Conservation (phyloP, 2,797 vertebrate genomes). For the Mormyrus proboscirostris region DNA sequence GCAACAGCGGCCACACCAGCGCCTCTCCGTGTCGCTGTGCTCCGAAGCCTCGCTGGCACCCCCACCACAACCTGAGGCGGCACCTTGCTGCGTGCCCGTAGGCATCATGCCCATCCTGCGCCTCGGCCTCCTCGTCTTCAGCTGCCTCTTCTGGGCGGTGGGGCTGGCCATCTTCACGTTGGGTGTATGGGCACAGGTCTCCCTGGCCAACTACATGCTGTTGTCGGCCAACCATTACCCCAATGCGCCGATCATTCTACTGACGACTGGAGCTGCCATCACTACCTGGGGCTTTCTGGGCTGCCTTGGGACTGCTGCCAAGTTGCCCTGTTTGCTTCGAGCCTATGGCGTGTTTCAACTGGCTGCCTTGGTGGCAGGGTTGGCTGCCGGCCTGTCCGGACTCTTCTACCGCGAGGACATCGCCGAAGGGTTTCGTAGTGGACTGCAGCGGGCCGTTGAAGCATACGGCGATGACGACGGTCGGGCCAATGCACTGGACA, state of each 20-base stretch:
- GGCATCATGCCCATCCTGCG: conserved; percentile 75
- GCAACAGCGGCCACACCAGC: conserved; percentile 44
- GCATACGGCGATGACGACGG: conserved; percentile 72
- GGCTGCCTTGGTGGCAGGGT: conserved; percentile 61
- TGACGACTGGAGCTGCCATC: conserved; percentile 65
- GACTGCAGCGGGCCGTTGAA: conserved; percentile 66
- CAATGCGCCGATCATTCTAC: conserved; percentile 68
- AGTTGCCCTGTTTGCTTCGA: conserved; percentile 68
- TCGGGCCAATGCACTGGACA: conserved; percentile 70
- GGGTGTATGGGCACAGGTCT: conserved; percentile 77
- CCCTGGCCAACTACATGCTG: conserved; percentile 70
- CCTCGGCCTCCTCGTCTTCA: conserved; percentile 75
- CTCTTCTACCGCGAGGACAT: conserved; percentile 75
- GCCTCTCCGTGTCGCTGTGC: conserved; percentile 55
- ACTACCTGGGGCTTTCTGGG: conserved; percentile 82
- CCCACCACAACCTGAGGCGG: conserved; percentile 48
- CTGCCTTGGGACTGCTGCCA: conserved; percentile 76
- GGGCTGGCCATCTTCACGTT: conserved; percentile 76
- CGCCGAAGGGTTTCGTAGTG: conserved; percentile 72
- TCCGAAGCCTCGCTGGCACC: conserved; percentile 63
- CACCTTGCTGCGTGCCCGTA: conserved; percentile 54
- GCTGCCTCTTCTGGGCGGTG: conserved; percentile 79
- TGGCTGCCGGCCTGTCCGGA: conserved; percentile 71
- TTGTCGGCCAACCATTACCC: conserved; percentile 70
- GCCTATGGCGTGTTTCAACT: conserved; percentile 75